A percentile compares a stretch with the other conserved stretches of the same genome.
These are phyloP conservation scores for Drosophila virilis DNA, from an alignment of 1,140 invertebrate genomes.

Conservation along the genomic window DNA sequence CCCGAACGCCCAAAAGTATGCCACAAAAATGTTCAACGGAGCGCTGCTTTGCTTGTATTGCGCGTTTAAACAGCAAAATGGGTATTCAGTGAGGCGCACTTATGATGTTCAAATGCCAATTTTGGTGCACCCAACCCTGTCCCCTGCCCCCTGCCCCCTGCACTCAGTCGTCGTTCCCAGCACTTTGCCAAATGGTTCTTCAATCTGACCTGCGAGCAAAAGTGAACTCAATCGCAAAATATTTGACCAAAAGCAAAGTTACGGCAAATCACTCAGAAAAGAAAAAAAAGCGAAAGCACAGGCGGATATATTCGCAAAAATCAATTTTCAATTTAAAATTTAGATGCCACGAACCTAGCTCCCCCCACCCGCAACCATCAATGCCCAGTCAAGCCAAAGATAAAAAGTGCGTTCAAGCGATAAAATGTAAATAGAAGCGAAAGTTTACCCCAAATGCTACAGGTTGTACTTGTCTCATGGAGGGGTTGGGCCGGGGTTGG, in stretches of 20 bases:
- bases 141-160: background rate
- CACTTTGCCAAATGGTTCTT: constrained; percentile 29
- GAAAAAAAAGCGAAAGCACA: constrained; percentile 11
- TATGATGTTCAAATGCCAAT: constrained; percentile 39
- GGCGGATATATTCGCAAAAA: constrained; percentile 64
- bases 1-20: background rate
- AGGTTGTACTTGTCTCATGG: constrained; percentile 32
- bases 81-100: constrained; percentile 57
- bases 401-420: constrained; percentile 69
- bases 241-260: constrained; percentile 40
- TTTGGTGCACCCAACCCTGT: background rate
- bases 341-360: constrained; percentile 65
- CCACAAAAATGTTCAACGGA: background rate
- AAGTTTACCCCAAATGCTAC: constrained; percentile 55
- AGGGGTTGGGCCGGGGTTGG: too few relatives aligned
- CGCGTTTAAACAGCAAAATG: constrained; percentile 33
- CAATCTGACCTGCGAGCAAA: constrained; percentile 55
- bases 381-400: constrained; percentile 51
- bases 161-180: background rate
- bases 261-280: constrained; percentile 53
- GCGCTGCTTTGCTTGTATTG: background rate
- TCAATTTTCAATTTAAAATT: constrained; percentile 82
- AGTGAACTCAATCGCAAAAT: constrained; percentile 63
- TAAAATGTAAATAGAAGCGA: constrained; percentile 75
- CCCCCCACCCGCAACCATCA: constrained; percentile 1